Base-by-base conservation (phyloP, 1,140 invertebrate genomes). In the Diabrotica virgifera region DNA sequence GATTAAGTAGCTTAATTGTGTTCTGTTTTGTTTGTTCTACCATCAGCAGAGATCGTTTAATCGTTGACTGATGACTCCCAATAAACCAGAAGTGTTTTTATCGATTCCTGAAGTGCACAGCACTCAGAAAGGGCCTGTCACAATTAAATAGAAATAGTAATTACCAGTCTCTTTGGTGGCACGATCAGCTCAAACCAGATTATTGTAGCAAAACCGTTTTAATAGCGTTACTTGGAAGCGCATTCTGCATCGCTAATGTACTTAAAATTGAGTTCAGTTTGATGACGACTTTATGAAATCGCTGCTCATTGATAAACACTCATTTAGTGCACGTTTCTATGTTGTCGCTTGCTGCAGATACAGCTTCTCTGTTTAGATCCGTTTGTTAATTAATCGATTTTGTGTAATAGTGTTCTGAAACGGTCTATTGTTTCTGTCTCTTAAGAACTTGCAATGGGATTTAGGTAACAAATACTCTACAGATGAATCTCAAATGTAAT, bases 241-340 rank as follows among this genome's bases (percentile, higher is more conserved):
- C 40, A 59, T 59, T 59, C 58, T 14, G 40, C 38, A 40, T 59
- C 6, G 37, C n/a, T 59, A 59, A 59, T 59, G 58, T 59, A 59
- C 40, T 24, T 50, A 50, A 59, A 59, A 59, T 59, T 24, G 46
- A 35, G 40, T 59, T 59, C 46, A 50, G 37, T 50, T 59, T 40
- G 37, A 51, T 59, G 58, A 37, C 56, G 36, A 59, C 38, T 59
- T 59, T 46, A 59, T 59, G 58, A 59, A 59, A 59, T 57, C 55
- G 24, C 24, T 37, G 36, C 24, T 57, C 55, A 57, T 57, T 57
- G 55, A 57, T 37, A 37, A 57, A 37, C 36, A 36, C 24, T 36
- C 14, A 37, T 57, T 57, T 57, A 57, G 36, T 57, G 24, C 35
- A 57, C 55, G n/a, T 36, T 36, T 5, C 40, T 10, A 46, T 46